These are phyloP conservation scores for Amaurobius ferox DNA, from an alignment of 2,888 invertebrate genomes.

Conservation along the genomic window DNA sequence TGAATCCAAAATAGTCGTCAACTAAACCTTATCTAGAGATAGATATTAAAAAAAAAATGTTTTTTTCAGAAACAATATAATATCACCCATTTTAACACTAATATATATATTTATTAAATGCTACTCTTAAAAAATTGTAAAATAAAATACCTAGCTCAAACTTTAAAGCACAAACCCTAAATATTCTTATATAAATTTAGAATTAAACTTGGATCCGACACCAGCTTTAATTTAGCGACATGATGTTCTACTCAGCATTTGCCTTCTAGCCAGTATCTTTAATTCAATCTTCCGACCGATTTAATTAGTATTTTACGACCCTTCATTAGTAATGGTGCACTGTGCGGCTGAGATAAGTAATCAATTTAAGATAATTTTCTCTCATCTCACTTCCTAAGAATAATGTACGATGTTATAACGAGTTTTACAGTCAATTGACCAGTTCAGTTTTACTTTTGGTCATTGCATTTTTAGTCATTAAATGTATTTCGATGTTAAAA, in stretches of 20 bases:
- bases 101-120: too few relatives aligned
- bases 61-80: too few relatives aligned
- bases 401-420: neutral
- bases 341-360: slow-evolving; percentile 1
- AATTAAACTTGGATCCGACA: too few relatives aligned
- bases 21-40: too few relatives aligned
- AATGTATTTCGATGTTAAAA: neutral
- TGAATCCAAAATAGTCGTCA: too few relatives aligned
- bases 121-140: too few relatives aligned
- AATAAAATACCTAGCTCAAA: too few relatives aligned
- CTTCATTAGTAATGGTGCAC: neutral
- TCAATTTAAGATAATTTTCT: slow-evolving; percentile 6
- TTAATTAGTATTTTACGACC: neutral
- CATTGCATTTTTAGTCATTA: neutral
- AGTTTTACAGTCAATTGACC: neutral
- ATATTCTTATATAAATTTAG: too few relatives aligned
- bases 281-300: neutral
- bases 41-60: too few relatives aligned
- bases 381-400: neutral
- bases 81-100: too few relatives aligned
- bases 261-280: neutral
- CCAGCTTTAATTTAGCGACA: neutral
- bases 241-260: neutral
- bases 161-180: too few relatives aligned
- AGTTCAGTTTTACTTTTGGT: neutral